Conservation (phyloP, 30 jellyfish, hydroid and myxozoan species). For the Rhopilema esculentum region DNA sequence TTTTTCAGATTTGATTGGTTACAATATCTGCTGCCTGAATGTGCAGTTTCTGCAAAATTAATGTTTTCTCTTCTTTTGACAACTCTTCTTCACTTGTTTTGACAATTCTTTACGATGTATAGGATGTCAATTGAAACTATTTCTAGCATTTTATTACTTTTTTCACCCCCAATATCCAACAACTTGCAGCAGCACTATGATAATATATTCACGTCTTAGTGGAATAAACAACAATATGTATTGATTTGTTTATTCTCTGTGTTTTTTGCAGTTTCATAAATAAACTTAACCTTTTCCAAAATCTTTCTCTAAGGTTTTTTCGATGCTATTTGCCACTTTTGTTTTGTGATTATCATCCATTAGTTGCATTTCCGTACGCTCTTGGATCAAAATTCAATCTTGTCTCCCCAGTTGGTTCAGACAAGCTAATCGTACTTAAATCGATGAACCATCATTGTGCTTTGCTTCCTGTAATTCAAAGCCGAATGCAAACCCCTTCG, state of each 20-base stretch:
- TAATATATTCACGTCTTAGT: too few relatives aligned
- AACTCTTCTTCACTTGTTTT: too few relatives aligned
- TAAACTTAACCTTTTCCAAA: too few relatives aligned
- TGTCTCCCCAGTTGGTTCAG: constrained; percentile 12
- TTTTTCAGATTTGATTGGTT: too few relatives aligned
- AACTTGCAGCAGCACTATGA: too few relatives aligned
- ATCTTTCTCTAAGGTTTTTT: constrained; percentile 5
- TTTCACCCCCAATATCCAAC: too few relatives aligned
- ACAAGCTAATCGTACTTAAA: neutral
- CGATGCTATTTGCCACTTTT: neutral
- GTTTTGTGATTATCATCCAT: constrained; percentile 15
- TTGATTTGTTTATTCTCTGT: neutral
- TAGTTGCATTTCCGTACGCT: constrained; percentile 31
- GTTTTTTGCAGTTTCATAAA: neutral
- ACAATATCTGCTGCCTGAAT: too few relatives aligned
- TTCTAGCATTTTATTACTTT: too few relatives aligned
- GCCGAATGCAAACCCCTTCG: neutral
- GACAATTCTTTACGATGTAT: too few relatives aligned
- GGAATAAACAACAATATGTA: neutral
- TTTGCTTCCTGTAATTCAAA: constrained; percentile 26
- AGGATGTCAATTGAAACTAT: too few relatives aligned
- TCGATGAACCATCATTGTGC: constrained; percentile 10
- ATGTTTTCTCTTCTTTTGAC: too few relatives aligned
- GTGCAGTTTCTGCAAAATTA: too few relatives aligned
- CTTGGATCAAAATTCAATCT: constrained; percentile 13